Base-by-base conservation (phyloP, 2,888 invertebrate species). In the Junonia oenone region DNA sequence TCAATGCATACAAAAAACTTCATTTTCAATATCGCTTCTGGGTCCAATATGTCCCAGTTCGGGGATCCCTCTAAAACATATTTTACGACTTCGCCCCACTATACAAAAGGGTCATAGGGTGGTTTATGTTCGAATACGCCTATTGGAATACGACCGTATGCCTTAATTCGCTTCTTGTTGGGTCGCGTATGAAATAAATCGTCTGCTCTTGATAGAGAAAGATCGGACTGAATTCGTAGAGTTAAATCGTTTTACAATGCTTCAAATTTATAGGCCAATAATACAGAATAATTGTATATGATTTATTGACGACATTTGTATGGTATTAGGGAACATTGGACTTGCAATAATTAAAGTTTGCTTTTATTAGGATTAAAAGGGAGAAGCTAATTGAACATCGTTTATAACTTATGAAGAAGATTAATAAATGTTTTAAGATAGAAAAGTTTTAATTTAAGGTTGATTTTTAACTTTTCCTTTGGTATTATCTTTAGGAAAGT, bases 1-100 rank as follows among this genome's bases (percentile, higher is more conserved):
- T 71, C 75, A 75, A 78, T 76, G 78, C 75, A 79, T 81, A 80
- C 78, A 75, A 78, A 80, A 78, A 79, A 73, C 78, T 78, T 81
- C 74, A 80, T 80, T 82, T 80, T 79, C 78, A 81, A 80, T 81
- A 80, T 73, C 68, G 62, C 58, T 66, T 19, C 68, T 67, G 61
- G 66, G 67, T 67, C 68, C 74, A 78, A 79, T 78, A 78, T 78
- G 77, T 76, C 68, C 68, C 61, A 48, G 63, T 51, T 58, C 61
- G 71, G 77, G 73, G 68, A 63, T 63, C 65, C 70, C 63, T 72
- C 76, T 79, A 70, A 76, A 79, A 80, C 77, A 80, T 81, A 79
- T 78, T 80, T 80, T 78, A 81, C 70, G 77, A 66, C 55, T 62
- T 45, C 52, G 62, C 60, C 56, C 60, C 56, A 64, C 68, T 66